Conservation (phyloP, 1,140 invertebrate genomes). For the Planococcus citri region DNA sequence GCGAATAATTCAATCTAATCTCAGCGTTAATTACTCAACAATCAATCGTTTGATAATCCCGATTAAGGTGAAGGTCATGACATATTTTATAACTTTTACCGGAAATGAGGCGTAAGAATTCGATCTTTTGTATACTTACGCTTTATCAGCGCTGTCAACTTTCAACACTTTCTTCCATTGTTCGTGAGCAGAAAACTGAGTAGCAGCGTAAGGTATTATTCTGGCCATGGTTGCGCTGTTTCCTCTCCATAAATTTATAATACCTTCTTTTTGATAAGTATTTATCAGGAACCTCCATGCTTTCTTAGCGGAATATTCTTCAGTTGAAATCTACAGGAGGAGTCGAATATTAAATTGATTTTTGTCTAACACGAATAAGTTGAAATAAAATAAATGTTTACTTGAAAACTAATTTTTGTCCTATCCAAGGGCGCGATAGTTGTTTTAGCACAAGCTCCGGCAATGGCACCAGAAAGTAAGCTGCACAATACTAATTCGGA, state of each 20-base stretch:
- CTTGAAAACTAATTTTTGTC: constrained; percentile 97
- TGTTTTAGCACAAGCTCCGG: constrained; percentile 92
- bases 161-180: constrained; percentile 79
- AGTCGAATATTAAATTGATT: background rate
- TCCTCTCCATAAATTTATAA: constrained; percentile 81
- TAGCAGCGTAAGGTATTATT: constrained; percentile 91
- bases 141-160: constrained; percentile 39
- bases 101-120: too few relatives aligned
- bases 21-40: too few relatives aligned
- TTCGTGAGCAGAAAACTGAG: constrained; percentile 94
- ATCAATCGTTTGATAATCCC: too few relatives aligned
- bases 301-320: constrained; percentile 62
- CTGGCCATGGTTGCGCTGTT: constrained; percentile 96
- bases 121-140: background rate
- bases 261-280: constrained; percentile 58
- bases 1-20: too few relatives aligned
- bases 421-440: constrained; percentile 91
- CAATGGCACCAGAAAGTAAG: constrained; percentile 65
- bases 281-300: constrained; percentile 64
- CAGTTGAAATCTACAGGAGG: constrained; percentile 39
- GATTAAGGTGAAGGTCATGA: too few relatives aligned
- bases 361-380: too few relatives aligned
- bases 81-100: too few relatives aligned
- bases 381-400: constrained; percentile 30
- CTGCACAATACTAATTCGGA: constrained; percentile 49